Conservation (phyloP, 2,797 vertebrate species). For the Trichosurus vulpecula region DNA sequence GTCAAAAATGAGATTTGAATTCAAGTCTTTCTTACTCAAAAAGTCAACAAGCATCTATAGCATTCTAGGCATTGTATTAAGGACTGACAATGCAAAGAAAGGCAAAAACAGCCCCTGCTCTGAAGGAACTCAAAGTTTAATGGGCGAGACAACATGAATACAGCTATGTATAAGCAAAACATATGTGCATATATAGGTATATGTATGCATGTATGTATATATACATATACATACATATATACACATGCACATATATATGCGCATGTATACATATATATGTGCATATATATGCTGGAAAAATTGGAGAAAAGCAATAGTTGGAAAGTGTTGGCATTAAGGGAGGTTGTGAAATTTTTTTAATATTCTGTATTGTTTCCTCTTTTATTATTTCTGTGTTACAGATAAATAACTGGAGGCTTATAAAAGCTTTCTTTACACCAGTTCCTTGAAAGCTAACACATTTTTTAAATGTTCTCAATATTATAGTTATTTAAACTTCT, state of each 20-base stretch:
- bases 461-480: not conserved
- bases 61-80: not conserved
- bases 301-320: not conserved
- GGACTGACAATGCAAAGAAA: not conserved
- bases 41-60: not conserved
- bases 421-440: not conserved
- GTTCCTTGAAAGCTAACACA: not conserved
- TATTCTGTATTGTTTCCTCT: not conserved
- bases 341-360: not conserved
- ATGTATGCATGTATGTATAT: no score
- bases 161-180: not conserved
- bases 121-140: not conserved
- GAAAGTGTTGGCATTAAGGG: not conserved
- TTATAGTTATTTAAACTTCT: not conserved
- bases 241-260: no score
- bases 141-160: not conserved
- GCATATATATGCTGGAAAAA: not conserved
- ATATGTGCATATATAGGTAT: no score
- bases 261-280: no score
- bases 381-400: not conserved
- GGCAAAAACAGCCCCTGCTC: not conserved
- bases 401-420: not conserved
- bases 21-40: not conserved
- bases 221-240: no score
- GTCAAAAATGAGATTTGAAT: not conserved